Evolutionary conservation across 1,140 invertebrate genomes (phyloP).

Genomic region (Dryas iulia): DNA sequence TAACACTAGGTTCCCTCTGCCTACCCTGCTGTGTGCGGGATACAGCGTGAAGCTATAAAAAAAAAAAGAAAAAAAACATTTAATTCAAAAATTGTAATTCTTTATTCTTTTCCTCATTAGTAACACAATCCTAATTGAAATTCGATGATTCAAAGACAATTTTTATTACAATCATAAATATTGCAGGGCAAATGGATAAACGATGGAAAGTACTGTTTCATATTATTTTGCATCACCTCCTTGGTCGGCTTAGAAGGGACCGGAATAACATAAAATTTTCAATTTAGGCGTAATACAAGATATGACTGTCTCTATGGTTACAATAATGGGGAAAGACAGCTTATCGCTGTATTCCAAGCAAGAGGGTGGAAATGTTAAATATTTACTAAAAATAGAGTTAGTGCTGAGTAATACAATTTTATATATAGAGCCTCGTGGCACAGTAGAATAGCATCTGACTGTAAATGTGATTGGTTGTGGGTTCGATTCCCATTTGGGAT

Average conservation of each 20-base stretch:
- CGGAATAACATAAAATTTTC: background rate
- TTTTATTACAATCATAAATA: background rate
- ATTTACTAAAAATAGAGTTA: background rate
- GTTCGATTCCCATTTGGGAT: too few species aligned
- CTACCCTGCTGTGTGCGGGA: too few species aligned
- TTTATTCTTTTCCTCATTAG: too few species aligned
- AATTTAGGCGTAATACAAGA: constrained; percentile 3
- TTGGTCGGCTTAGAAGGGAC: background rate
- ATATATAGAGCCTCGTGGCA: too few species aligned
- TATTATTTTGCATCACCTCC: background rate
- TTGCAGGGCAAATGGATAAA: background rate
- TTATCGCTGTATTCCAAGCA: background rate
- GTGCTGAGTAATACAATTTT: background rate
- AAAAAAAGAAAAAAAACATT: too few species aligned
- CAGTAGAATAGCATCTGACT: too few species aligned
- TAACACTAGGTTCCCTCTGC: too few species aligned
- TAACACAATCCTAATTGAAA: background rate
- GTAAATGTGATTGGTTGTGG: too few species aligned
- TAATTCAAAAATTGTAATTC: too few species aligned
- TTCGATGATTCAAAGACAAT: background rate
- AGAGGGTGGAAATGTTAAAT: background rate
- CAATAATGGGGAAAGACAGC: constrained; percentile 3
- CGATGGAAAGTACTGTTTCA: background rate
- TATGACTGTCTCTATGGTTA: constrained; percentile 1
- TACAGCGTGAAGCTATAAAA: too few species aligned